These are phyloP conservation scores for Linyphia triangularis DNA, from an alignment of 2,888 invertebrate genomes.

Conservation along the genomic window DNA sequence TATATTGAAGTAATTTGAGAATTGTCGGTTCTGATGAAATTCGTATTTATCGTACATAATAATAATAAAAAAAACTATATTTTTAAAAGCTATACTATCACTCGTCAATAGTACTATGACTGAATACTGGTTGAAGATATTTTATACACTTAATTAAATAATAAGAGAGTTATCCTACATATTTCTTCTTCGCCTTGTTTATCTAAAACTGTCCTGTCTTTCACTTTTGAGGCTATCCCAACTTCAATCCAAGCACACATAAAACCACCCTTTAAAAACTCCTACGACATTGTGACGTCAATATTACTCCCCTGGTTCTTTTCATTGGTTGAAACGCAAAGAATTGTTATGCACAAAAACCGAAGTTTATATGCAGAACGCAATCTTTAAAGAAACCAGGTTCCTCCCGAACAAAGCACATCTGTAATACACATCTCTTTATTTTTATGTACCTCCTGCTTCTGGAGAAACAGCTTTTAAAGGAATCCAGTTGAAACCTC, in stretches of 20 bases:
- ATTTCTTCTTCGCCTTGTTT: too few relatives aligned
- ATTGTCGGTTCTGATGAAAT: too few relatives aligned
- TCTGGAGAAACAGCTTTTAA: conserved; percentile 1
- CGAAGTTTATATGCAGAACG: conserved; percentile 70
- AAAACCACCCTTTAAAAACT: conserved; percentile 34
- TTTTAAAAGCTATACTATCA: too few relatives aligned
- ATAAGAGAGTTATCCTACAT: too few relatives aligned
- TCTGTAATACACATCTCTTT: conserved; percentile 4
- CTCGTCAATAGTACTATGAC: too few relatives aligned
- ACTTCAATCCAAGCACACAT: background rate
- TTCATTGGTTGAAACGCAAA: conserved; percentile 42
- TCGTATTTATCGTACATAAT: too few relatives aligned
- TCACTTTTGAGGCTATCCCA: too few relatives aligned
- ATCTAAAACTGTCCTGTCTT: too few relatives aligned
- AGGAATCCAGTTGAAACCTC: conserved; percentile 42
- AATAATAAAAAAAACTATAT: too few relatives aligned
- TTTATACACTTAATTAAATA: too few relatives aligned
- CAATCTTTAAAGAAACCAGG: conserved; percentile 63
- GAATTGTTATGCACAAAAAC: conserved; percentile 66
- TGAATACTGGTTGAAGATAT: too few relatives aligned
- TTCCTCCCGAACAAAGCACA: conserved; percentile 27
- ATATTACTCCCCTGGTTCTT: conserved; percentile 51
- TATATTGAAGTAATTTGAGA: too few relatives aligned
- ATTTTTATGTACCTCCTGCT: background rate
- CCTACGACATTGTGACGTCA: conserved; percentile 44